Evolutionary conservation across 1,140 invertebrate species (phyloP).

Genomic region (Spodoptera litura): DNA sequence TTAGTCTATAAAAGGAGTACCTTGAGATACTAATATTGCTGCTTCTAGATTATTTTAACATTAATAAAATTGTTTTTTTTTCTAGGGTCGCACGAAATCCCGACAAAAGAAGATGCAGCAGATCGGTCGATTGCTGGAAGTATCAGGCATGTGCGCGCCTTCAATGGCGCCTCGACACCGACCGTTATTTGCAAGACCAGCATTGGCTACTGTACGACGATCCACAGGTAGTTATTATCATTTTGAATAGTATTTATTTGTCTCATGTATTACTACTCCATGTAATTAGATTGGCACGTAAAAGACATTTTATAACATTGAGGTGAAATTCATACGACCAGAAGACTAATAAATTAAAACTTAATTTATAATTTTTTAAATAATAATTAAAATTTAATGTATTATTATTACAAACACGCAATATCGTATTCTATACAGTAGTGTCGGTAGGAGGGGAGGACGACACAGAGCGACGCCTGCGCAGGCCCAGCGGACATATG

Average conservation of each 20-base stretch:
- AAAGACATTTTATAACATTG: too few relatives aligned
- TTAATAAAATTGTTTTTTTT: neutral
- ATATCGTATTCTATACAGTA: slow-evolving; percentile 25
- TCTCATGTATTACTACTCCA: too few relatives aligned
- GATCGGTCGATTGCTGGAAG: slow-evolving; percentile 96
- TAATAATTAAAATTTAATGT: neutral
- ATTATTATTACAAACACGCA: neutral
- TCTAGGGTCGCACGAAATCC: slow-evolving; percentile 96
- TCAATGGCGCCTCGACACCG: slow-evolving; percentile 71
- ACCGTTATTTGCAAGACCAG: slow-evolving; percentile 71
- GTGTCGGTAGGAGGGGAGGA: slow-evolving; percentile 66
- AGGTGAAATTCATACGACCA: too few relatives aligned
- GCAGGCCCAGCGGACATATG: slow-evolving; percentile 83
- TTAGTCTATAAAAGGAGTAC: too few relatives aligned
- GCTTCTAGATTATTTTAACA: too few relatives aligned
- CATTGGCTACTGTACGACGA: slow-evolving; percentile 68
- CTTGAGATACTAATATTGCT: too few relatives aligned
- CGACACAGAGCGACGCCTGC: slow-evolving; percentile 68
- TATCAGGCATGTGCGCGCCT: slow-evolving; percentile 88
- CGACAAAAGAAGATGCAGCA: slow-evolving; percentile 98
- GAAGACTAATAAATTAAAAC: too few relatives aligned
- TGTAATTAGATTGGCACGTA: too few relatives aligned
- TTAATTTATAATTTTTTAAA: neutral
- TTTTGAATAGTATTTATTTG: neutral
- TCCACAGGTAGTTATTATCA: slow-evolving; percentile 63